Conservation (phyloP, 2,113 vertebrate genomes). For the Raja brachyura region DNA sequence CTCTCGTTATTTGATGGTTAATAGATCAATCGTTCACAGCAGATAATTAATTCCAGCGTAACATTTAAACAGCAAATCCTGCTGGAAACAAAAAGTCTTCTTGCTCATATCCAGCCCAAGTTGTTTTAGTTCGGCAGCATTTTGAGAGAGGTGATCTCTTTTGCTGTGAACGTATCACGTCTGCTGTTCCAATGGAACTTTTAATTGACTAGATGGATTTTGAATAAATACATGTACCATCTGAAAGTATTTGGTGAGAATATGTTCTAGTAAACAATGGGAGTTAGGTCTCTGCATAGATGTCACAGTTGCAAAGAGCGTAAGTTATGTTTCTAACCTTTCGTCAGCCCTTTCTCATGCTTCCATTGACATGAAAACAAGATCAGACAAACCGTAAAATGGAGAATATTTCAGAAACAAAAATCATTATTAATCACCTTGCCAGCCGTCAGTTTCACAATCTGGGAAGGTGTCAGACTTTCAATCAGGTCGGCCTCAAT, state of each 20-base stretch:
- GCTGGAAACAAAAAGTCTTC: not conserved
- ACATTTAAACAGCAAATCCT: not conserved
- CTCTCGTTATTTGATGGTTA: not conserved
- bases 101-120: not conserved
- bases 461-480: conserved; percentile 9
- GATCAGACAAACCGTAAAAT: not conserved
- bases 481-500: not conserved
- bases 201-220: not conserved
- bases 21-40: not conserved
- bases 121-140: not conserved
- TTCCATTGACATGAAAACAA: not conserved
- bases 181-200: not conserved
- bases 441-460: not conserved
- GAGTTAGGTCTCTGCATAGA: not conserved
- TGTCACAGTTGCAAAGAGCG: not conserved
- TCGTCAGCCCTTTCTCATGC: no score
- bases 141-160: not conserved
- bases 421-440: not conserved
- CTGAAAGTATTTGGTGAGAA: not conserved
- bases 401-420: not conserved
- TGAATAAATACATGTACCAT: not conserved
- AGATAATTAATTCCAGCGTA: not conserved
- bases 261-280: not conserved
- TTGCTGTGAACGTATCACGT: not conserved
- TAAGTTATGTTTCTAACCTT: not conserved